Evolutionary conservation across 2,888 invertebrate species (phyloP).

Genomic region (Acholoe squamosa): DNA sequence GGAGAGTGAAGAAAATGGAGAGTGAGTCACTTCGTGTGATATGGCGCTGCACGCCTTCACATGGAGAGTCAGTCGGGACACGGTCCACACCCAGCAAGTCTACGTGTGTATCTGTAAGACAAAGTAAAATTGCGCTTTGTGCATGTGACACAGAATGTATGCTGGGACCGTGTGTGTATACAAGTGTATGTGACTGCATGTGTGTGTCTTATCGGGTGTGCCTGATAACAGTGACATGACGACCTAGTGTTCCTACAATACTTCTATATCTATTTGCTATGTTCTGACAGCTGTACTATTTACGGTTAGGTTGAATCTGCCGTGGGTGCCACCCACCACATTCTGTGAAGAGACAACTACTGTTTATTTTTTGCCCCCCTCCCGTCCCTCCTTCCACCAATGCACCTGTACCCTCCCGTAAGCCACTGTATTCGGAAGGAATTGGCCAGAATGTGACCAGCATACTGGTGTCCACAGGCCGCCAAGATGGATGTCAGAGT

Average conservation of each 20-base stretch:
- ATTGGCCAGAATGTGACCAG: conserved; percentile 7
- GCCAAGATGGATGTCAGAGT: conserved; percentile 39
- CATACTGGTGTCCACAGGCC: not conserved
- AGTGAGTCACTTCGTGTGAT: conserved; percentile 28
- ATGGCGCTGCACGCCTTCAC: conserved; percentile 28
- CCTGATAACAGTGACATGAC: too few species aligned
- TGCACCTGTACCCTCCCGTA: not conserved
- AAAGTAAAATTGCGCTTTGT: too few species aligned
- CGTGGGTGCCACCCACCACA: not conserved
- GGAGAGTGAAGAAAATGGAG: not conserved
- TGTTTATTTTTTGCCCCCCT: too few species aligned
- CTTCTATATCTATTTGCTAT: too few species aligned
- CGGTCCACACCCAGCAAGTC: not conserved
- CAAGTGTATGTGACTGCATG: too few species aligned
- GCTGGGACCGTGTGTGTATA: not conserved
- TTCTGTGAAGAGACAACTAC: not conserved
- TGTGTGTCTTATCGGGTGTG: too few species aligned
- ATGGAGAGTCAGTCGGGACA: not conserved
- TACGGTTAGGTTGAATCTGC: not conserved
- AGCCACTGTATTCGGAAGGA: not conserved
- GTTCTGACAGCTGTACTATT: too few species aligned
- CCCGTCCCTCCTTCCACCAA: not conserved
- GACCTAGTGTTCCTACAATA: too few species aligned
- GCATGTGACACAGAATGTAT: not conserved
- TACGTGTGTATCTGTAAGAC: not conserved